Evolutionary conservation across 2,113 vertebrate genomes (phyloP).

Genomic region (Vicugna pacos): DNA sequence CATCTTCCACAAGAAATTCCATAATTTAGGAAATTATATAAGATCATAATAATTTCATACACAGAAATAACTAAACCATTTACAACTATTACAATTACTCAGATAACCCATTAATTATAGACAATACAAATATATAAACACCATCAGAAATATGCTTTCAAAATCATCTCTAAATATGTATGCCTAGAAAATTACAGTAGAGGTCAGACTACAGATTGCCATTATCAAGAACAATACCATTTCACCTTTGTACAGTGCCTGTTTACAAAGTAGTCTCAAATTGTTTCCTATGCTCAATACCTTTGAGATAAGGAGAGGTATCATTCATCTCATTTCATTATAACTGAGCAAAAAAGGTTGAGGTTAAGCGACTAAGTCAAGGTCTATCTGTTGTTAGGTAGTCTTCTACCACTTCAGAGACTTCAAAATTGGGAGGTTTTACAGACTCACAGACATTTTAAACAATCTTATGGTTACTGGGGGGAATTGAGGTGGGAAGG

Average conservation of each 20-base stretch:
- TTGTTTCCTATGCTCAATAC: not conserved
- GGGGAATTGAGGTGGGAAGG: too few species aligned
- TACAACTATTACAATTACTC: not conserved
- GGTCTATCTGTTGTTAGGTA: not conserved
- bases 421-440: slow-evolving; percentile 8
- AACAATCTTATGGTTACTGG: too few species aligned
- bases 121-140: not conserved
- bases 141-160: not conserved
- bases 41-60: slow-evolving; percentile 30
- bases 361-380: slow-evolving; percentile 1
- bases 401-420: slow-evolving; percentile 20
- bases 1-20: not conserved
- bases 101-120: slow-evolving; percentile 47
- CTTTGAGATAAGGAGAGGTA: not conserved
- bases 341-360: slow-evolving; percentile 16
- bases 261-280: not conserved
- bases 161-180: slow-evolving; percentile 29
- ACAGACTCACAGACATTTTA: too few species aligned
- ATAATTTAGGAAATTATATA: slow-evolving; percentile 20
- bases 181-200: not conserved
- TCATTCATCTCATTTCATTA: slow-evolving; percentile 31
- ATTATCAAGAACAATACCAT: not conserved
- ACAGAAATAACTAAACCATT: not conserved
- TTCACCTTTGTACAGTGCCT: slow-evolving; percentile 1
- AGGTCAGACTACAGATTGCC: not conserved